Conservation (phyloP, 1,140 invertebrate genomes). For the Zaprionus vittiger region DNA sequence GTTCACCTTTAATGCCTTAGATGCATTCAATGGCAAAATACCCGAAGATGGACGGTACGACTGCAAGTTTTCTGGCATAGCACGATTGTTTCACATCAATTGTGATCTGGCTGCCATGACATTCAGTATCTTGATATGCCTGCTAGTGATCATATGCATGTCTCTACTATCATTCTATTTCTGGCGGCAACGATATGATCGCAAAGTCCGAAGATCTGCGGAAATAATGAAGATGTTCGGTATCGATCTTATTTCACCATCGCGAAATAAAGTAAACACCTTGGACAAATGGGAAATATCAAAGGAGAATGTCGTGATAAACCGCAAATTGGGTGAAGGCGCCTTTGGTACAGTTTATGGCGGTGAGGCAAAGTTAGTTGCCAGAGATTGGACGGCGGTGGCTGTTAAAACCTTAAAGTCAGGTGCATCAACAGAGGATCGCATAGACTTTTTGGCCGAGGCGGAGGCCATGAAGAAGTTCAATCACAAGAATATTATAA, state of each 20-base stretch:
- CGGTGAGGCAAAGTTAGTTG: slow-evolving; percentile 90
- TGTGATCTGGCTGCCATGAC: slow-evolving; percentile 88
- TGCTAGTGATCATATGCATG: slow-evolving; percentile 86
- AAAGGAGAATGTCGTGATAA: slow-evolving; percentile 94
- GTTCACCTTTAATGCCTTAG: slow-evolving; percentile 85
- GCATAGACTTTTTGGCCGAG: slow-evolving; percentile 96
- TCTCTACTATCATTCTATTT: slow-evolving; percentile 90
- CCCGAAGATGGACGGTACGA: slow-evolving; percentile 90
- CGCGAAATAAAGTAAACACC: slow-evolving; percentile 85
- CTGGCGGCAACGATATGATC: slow-evolving; percentile 91
- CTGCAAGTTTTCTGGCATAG: slow-evolving; percentile 89
- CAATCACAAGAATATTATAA: slow-evolving; percentile 95
- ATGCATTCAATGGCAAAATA: slow-evolving; percentile 85
- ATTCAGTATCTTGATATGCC: slow-evolving; percentile 45
- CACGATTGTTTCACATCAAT: slow-evolving; percentile 87
- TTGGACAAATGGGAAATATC: slow-evolving; percentile 95
- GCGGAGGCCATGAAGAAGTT: slow-evolving; percentile 97
- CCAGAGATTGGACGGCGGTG: slow-evolving; percentile 92
- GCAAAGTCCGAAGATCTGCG: slow-evolving; percentile 88
- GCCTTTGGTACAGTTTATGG: slow-evolving; percentile 95
- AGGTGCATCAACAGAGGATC: slow-evolving; percentile 92
- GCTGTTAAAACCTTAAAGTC: slow-evolving; percentile 96
- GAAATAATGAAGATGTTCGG: slow-evolving; percentile 90
- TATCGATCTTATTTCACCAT: slow-evolving; percentile 86
- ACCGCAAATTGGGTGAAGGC: slow-evolving; percentile 94